Evolutionary conservation across 2,888 invertebrate genomes (phyloP), one percentile per base, ranked within the genome.

Genomic region (Dorcus hopei): DNA sequence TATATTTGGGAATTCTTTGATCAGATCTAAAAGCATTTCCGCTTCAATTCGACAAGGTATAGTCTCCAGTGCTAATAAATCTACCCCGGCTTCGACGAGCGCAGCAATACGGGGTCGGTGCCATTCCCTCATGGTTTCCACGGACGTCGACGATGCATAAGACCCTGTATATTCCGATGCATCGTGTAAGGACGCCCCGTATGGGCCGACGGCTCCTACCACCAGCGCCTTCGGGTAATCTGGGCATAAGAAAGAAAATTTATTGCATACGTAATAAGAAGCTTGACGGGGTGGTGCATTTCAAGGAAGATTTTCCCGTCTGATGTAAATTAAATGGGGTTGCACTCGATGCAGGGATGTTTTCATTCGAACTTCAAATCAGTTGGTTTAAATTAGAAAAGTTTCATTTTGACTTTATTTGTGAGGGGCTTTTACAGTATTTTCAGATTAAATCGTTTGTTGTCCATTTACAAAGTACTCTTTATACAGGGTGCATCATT

Each of bases 111-210:
- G 84, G 0, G 91, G 89, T 56, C 87, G 82, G 79, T 97, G 97
- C 92, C 95, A 95, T 45, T 89, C 86, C 49, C 84, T 85, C 75
- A 97, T 85, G 16, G 81, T 74, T 45, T 83, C 82, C 77, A 65
- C 79, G 3, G 87, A 76, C 1, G 90, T 85, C 54, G 80, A 84
- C 61, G 87, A 84, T 0, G 87, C 88, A 73, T 93, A 93, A 60
- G 84, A 83, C 14, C 97, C 97, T n/a, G 87, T 88, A 76, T 97
- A 97, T 76, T 97, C 97, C 0, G 96, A 96, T 9, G 91, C 92
- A 76, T 97, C 94, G 72, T 91, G 90, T 40, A 95, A 81, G 70
- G 87, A 89, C 0, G 96, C 96, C 0, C 96, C 97, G 75, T 93
- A 97, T 0, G 97, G 94, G 0, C 97, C 97, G 61, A 96, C 88